These are phyloP conservation scores for Lethenteron camtschaticum DNA, from an alignment of 2,113 vertebrate genomes.

Conservation along the genomic window DNA sequence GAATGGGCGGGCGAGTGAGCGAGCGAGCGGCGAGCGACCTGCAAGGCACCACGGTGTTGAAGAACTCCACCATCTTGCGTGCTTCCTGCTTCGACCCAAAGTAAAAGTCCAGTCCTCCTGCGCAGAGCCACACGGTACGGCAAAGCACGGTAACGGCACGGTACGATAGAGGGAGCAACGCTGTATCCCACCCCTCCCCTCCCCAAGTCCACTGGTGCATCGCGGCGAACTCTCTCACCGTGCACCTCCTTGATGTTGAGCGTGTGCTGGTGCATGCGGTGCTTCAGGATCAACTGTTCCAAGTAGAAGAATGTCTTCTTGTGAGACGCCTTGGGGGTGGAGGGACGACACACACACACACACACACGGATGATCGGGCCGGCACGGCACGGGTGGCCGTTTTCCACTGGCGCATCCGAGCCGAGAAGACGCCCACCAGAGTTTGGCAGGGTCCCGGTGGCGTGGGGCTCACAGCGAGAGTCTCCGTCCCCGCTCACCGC, in stretches of 20 bases:
- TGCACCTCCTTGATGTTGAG: constrained; percentile 91
- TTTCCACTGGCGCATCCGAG: too few relatives aligned
- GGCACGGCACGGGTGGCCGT: too few relatives aligned
- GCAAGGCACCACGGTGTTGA: constrained; percentile 71
- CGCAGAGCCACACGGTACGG: constrained; percentile 10
- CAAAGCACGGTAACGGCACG: too few relatives aligned
- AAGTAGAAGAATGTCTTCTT: constrained; percentile 96
- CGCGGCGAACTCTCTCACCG: constrained; percentile 24
- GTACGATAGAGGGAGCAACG: too few relatives aligned
- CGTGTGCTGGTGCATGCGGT: constrained; percentile 66
- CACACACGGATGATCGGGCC: neutral
- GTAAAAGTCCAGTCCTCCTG: constrained; percentile 94
- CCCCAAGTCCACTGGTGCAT: too few relatives aligned
- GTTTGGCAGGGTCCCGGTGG: too few relatives aligned
- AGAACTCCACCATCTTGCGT: constrained; percentile 91
- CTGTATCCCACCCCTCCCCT: too few relatives aligned
- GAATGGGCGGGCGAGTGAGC: too few relatives aligned
- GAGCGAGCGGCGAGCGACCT: constrained; percentile 25
- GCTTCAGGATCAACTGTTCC: constrained; percentile 86
- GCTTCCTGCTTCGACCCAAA: constrained; percentile 71
- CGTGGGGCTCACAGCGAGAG: too few relatives aligned
- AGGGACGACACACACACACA: neutral
- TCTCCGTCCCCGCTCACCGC: too few relatives aligned
- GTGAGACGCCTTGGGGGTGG: constrained; percentile 39
- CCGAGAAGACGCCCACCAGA: too few relatives aligned